phyloP scores from a whole-genome alignment of 2,113 vertebrate species.

The Aphyosemion australe region DNA sequence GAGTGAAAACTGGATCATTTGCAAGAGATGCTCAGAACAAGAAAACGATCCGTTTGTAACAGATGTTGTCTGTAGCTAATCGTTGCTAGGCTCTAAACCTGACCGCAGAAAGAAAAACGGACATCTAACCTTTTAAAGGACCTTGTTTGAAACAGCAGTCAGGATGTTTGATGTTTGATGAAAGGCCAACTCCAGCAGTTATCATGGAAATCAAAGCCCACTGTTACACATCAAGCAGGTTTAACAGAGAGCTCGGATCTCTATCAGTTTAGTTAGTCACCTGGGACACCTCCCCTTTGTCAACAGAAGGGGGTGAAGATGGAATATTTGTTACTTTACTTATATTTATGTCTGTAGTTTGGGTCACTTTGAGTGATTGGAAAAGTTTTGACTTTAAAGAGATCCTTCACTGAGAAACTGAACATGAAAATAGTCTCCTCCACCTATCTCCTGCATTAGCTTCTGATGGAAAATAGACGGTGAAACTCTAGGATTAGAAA shows the following conservation, averaged over 20 bases:
- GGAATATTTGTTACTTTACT: conserved; percentile 20
- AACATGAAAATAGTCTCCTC: too few species aligned
- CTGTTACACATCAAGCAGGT: conserved; percentile 36
- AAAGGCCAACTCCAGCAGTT: conserved; percentile 32
- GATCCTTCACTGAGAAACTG: too few species aligned
- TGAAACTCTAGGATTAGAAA: too few species aligned
- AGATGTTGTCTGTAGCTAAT: neutral
- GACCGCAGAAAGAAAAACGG: conserved; percentile 16
- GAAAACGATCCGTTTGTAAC: conserved; percentile 6
- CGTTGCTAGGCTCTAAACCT: conserved; percentile 6
- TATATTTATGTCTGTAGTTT: conserved; percentile 6
- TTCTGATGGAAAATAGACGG: too few species aligned
- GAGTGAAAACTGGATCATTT: neutral
- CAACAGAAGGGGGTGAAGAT: neutral
- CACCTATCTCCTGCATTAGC: too few species aligned
- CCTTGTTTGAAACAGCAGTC: conserved; percentile 32
- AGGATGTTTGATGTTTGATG: conserved; percentile 44
- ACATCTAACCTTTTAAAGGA: conserved; percentile 14
- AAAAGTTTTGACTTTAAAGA: neutral
- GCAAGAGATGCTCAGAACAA: neutral
- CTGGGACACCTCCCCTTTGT: neutral
- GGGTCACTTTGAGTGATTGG: conserved; percentile 2
- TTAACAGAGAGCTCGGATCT: conserved; percentile 21
- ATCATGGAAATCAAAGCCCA: conserved; percentile 50
- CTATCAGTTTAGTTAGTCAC: neutral